Percentiles rank a stretch among this genome's conserved stretches.
Evolutionary conservation across 2,888 invertebrate species (phyloP).

Genomic region (Trachelus iudaicus): DNA sequence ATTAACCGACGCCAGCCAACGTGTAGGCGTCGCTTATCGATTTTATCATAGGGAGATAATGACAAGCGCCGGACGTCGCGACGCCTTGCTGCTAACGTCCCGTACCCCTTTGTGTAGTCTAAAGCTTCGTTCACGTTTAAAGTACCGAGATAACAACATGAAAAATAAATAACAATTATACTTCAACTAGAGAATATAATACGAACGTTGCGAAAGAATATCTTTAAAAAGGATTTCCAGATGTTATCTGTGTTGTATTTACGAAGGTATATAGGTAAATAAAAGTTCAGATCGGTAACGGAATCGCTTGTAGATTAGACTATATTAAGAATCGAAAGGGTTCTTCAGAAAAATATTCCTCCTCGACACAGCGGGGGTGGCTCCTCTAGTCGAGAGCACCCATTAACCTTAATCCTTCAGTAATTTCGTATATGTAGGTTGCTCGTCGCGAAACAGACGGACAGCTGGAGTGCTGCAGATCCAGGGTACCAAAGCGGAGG

Average conservation of each 20-base stretch:
- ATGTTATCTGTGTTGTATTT: not conserved
- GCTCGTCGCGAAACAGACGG: constrained; percentile 12
- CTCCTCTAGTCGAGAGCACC: constrained; percentile 11
- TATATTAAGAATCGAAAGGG: not conserved
- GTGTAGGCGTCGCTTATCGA: constrained; percentile 49
- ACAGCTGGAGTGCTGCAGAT: constrained; percentile 22
- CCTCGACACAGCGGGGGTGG: not conserved
- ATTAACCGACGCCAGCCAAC: constrained; percentile 18
- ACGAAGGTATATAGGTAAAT: not conserved
- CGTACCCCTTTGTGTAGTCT: not conserved
- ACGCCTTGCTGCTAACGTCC: constrained; percentile 32
- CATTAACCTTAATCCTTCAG: constrained; percentile 36
- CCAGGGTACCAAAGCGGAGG: constrained; percentile 29
- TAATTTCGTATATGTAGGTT: constrained; percentile 28
- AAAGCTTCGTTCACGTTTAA: not conserved
- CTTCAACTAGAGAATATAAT: not conserved
- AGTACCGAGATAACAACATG: not conserved
- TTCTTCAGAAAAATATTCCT: not conserved
- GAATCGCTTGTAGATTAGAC: not conserved
- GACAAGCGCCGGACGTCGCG: constrained; percentile 44
- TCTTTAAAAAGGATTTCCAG: not conserved
- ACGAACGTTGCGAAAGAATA: not conserved
- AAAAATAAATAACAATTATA: not conserved
- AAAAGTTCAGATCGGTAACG: not conserved
- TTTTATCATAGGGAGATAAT: constrained; percentile 51